phyloP scores from a whole-genome alignment of 2,113 vertebrate species.

The Theropithecus gelada region DNA sequence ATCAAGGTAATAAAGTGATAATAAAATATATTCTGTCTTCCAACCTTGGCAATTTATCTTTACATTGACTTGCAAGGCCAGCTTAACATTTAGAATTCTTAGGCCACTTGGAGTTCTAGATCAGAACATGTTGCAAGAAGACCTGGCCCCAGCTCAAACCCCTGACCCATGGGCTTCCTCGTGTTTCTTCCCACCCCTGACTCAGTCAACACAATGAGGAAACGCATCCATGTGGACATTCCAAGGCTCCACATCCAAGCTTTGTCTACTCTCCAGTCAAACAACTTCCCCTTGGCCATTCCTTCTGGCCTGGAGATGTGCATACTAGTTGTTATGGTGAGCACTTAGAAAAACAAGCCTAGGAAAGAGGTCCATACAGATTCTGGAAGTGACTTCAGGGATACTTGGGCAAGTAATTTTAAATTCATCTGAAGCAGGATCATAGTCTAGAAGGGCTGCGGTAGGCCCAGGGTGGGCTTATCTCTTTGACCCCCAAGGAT shows the following conservation, averaged over 20 bases:
- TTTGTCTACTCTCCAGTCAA: not conserved
- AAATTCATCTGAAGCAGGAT: not conserved
- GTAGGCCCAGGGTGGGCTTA: not conserved
- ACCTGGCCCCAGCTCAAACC: not conserved
- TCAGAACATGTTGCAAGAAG: not conserved
- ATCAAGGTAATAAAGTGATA: not conserved
- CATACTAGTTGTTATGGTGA: not conserved
- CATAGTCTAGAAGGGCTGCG: not conserved
- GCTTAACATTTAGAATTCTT: not conserved
- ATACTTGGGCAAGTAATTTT: not conserved
- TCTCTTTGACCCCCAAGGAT: not conserved
- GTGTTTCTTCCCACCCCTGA: fast-evolving
- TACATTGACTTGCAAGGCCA: not conserved
- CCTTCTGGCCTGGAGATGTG: not conserved
- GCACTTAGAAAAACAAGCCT: not conserved
- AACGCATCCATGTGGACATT: not conserved
- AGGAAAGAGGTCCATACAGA: not conserved
- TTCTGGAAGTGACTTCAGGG: not conserved
- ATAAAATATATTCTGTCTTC: not conserved
- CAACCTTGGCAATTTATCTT: not conserved
- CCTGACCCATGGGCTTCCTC: not conserved
- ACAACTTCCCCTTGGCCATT: fast-evolving
- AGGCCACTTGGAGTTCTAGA: not conserved
- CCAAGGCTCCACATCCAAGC: not conserved
- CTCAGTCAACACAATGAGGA: not conserved